A percentile compares a stretch with the other conserved stretches of the same genome.
These are phyloP conservation scores for Amblyopsis rosae DNA, from an alignment of 2,113 vertebrate species.

Conservation along the genomic window DNA sequence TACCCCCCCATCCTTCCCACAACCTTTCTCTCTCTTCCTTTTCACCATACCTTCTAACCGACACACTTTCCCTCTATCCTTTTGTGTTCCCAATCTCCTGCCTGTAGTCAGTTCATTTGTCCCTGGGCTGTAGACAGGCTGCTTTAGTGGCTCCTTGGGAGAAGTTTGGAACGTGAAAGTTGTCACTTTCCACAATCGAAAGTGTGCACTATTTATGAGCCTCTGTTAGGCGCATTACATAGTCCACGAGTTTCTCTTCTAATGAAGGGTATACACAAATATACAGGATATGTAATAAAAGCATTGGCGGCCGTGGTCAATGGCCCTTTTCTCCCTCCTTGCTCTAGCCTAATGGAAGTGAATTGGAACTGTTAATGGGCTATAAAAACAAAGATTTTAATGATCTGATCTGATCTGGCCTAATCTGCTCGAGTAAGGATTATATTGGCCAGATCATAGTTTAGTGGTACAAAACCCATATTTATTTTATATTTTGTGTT, in stretches of 20 bases:
- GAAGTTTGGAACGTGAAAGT: constrained; percentile 23
- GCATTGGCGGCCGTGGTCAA: constrained; percentile 44
- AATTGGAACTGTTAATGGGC: constrained; percentile 58
- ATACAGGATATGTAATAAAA: constrained; percentile 43
- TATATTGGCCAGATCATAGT: constrained; percentile 6
- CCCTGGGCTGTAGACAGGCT: constrained; percentile 34
- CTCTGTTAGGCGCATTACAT: constrained; percentile 47
- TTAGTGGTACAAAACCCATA: neutral
- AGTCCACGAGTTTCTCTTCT: constrained; percentile 28
- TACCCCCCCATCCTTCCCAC: constrained; percentile 33
- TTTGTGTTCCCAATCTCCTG: constrained; percentile 39
- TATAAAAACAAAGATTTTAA: constrained; percentile 40
- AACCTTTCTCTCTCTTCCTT: constrained; percentile 25
- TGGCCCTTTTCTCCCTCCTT: constrained; percentile 44
- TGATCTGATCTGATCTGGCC: constrained; percentile 47
- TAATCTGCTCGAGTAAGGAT: constrained; percentile 30
- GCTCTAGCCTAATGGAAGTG: constrained; percentile 61
- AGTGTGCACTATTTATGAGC: constrained; percentile 34
- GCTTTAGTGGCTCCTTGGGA: constrained; percentile 16
- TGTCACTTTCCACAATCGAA: constrained; percentile 24
- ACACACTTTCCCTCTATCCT: constrained; percentile 43
- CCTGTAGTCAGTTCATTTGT: constrained; percentile 36
- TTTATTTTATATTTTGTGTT: too few relatives aligned
- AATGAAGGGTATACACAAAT: constrained; percentile 47
- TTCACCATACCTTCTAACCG: constrained; percentile 6